phyloP scores from a whole-genome alignment of 2,888 invertebrate species.

The Heliconius sara region DNA sequence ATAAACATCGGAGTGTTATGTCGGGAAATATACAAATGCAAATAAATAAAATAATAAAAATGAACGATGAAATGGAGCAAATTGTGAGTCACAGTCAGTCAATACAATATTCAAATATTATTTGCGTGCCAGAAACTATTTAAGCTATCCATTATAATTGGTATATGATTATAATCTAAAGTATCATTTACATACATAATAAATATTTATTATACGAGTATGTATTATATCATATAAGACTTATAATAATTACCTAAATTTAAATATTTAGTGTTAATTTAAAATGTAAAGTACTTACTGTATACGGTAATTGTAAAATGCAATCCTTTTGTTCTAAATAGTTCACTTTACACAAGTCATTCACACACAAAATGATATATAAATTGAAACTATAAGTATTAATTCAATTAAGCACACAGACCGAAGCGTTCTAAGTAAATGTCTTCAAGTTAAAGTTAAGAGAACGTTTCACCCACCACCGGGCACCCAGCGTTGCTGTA shows the following conservation, averaged over 20 bases:
- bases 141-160: background rate
- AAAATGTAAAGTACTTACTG: background rate
- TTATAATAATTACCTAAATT: background rate
- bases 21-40: too few relatives aligned
- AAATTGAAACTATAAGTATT: slow-evolving; percentile 1
- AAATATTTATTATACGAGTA: background rate
- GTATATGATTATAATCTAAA: slow-evolving; percentile 3
- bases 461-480: slow-evolving; percentile 41
- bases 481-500: slow-evolving; percentile 37
- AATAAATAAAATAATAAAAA: too few relatives aligned
- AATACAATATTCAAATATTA: slow-evolving; percentile 2
- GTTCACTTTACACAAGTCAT: slow-evolving; percentile 28
- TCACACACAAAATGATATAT: background rate
- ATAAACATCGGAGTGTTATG: too few relatives aligned
- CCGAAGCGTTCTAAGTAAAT: slow-evolving; percentile 36
- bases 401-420: slow-evolving; percentile 34
- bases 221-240: background rate
- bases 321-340: slow-evolving; percentile 3
- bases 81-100: background rate
- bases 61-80: too few relatives aligned
- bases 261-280: background rate
- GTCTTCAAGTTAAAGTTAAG: slow-evolving; percentile 37
- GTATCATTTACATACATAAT: slow-evolving; percentile 1
- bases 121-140: slow-evolving; percentile 4
- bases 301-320: background rate